phyloP scores from a whole-genome alignment of 2,797 vertebrate genomes.

The Bovichtus diacanthus region DNA sequence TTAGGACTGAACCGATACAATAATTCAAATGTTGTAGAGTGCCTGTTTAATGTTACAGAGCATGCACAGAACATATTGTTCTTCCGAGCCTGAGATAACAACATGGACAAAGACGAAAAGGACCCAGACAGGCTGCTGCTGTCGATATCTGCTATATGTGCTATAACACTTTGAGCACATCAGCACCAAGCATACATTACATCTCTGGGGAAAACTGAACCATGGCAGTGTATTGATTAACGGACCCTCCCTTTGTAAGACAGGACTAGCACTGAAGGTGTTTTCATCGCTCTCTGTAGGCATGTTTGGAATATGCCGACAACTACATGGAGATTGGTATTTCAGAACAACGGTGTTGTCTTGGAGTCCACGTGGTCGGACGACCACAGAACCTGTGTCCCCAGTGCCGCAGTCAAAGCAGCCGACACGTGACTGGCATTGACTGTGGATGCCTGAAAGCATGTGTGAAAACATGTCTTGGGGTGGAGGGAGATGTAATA shows the following conservation, averaged over 20 bases:
- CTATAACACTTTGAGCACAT: constrained; percentile 39
- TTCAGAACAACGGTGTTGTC: constrained; percentile 1
- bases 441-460: constrained; percentile 17
- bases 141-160: constrained; percentile 34
- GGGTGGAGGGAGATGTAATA: constrained; percentile 8
- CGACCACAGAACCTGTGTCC: neutral
- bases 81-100: constrained; percentile 23
- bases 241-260: constrained; percentile 38
- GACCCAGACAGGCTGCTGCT: constrained; percentile 45
- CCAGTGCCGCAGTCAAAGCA: constrained; percentile 5
- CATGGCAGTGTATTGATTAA: constrained; percentile 53
- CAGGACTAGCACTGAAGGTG: neutral
- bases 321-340: neutral
- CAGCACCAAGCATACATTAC: constrained; percentile 40
- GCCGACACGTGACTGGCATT: neutral
- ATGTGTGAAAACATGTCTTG: constrained; percentile 22
- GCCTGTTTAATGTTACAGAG: constrained; percentile 8
- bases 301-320: constrained; percentile 13
- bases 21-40: neutral
- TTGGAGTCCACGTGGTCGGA: neutral
- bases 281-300: neutral
- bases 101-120: constrained; percentile 21
- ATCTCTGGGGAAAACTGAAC: constrained; percentile 35
- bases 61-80: constrained; percentile 19
- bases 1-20: neutral